phyloP scores from a whole-genome alignment of 2,113 vertebrate species.

The Chamaetylas fuelleborni region DNA sequence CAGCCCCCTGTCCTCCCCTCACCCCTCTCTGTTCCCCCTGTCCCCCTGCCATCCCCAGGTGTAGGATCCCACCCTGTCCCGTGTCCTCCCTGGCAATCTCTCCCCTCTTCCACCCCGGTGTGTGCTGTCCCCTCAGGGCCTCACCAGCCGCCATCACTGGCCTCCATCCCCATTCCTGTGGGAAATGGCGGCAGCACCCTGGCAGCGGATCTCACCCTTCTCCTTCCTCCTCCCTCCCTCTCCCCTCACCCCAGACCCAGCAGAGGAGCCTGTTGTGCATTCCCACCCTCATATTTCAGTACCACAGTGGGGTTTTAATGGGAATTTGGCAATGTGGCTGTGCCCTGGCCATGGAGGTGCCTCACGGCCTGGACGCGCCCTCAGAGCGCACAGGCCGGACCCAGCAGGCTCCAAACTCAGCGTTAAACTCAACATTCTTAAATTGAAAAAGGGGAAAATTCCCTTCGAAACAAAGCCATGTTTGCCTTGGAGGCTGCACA shows the following conservation, averaged over 20 bases:
- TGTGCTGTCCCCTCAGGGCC: neutral
- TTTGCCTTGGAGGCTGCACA: neutral
- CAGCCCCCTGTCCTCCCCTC: neutral
- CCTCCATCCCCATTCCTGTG: neutral
- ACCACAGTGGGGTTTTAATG: fast-evolving
- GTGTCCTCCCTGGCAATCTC: neutral
- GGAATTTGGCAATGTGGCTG: neutral
- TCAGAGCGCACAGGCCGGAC: fast-evolving
- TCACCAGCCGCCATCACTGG: neutral
- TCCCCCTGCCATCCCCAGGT: neutral
- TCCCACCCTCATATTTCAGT: no score
- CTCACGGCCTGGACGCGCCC: fast-evolving
- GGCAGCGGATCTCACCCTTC: neutral
- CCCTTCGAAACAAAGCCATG: neutral
- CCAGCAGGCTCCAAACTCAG: fast-evolving
- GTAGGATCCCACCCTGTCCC: neutral
- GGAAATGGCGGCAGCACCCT: neutral
- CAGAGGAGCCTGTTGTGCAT: fast-evolving
- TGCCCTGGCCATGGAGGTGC: fast-evolving
- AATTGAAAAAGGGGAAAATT: neutral
- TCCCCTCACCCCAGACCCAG: fast-evolving
- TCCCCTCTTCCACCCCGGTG: fast-evolving
- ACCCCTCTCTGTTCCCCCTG: neutral
- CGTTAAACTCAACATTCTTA: no score
- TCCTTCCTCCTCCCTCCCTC: neutral